Evolutionary conservation across 1,140 invertebrate genomes (phyloP), one percentile per base, ranked within the genome.

Genomic region (Parasteatoda tepidariorum): DNA sequence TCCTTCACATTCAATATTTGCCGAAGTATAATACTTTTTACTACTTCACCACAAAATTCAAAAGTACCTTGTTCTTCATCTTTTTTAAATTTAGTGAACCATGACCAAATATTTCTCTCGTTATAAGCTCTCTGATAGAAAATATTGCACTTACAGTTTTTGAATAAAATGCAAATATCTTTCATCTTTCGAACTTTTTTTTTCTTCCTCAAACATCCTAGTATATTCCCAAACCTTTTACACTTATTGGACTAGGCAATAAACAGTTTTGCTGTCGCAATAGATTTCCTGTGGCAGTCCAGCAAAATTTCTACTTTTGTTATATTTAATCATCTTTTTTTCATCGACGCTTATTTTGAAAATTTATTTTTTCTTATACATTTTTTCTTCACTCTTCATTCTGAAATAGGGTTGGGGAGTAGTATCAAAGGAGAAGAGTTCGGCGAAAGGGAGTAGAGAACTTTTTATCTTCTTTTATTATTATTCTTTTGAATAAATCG

Each of bases 131-230:
- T 18, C 3, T 71, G 18, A 33, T 76, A 57, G 34, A 55, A 13
- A 73, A 84, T 54, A 71, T 15, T 61, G 11, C 26, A 15, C 41
- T 33, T 59, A 68, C 2, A 28, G 59, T 71, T 34, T 24, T 48
- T 71, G 55, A 59, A 82, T 57, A 70, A 41, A 84, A 66, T 64
- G 62, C 78, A 74, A 84, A 75, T 62, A 76, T 55, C 62, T 70
- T 48, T 82, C 22, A 84, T 83, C 38, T 85, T 55, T 83, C 82
- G 33, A 61, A 85, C 64, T 64, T 38, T 59, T 70, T 61, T 26
- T 48, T 24, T 74, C 59, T 75, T 62, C 82, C 34, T 48, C 4
- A 48, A 48, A 48, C 38, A 71, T 82, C 61, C 73, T 68, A 57
- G 54, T 81, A 67, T 59, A 64, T 67, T 74, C 55, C 68, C 18